Evolutionary conservation across 37 sponge, comb jelly and placozoan genomes (phyloP).

Genomic region (Dysidea cf. avara): DNA sequence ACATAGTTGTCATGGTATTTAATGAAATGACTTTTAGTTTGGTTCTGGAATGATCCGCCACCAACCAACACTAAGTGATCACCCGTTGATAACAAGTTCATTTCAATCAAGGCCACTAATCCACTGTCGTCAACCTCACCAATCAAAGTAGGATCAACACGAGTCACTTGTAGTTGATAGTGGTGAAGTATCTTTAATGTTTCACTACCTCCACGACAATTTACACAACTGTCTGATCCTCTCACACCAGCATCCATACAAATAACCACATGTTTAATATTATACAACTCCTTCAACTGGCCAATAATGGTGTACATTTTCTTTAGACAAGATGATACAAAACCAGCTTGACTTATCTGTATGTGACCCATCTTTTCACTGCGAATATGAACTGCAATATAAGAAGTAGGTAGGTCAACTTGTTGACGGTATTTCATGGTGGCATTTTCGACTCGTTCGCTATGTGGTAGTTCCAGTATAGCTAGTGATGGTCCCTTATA

Average conservation of each 20-base stretch:
- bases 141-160: slow-evolving; percentile 22
- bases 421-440: background rate
- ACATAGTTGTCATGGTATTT: too few species aligned
- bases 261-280: slow-evolving; percentile 2
- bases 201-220: slow-evolving; percentile 11
- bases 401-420: background rate
- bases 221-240: slow-evolving; percentile 41
- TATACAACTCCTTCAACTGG: background rate
- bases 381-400: slow-evolving; percentile 37
- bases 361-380: slow-evolving; percentile 48
- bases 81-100: slow-evolving; percentile 6
- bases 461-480: too few species aligned
- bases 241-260: slow-evolving; percentile 32
- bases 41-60: slow-evolving; percentile 51
- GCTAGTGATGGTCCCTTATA: too few species aligned
- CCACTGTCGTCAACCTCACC: slow-evolving; percentile 32
- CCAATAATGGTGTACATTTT: slow-evolving; percentile 2
- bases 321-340: slow-evolving; percentile 4
- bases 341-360: slow-evolving; percentile 17
- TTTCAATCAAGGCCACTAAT: slow-evolving; percentile 34
- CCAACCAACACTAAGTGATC: slow-evolving; percentile 31
- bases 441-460: background rate
- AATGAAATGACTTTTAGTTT: too few species aligned
- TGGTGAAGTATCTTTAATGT: background rate
- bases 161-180: background rate